A percentile compares a stretch with the other conserved stretches of the same genome.
Conservation (phyloP, 2,888 invertebrate species). For the Cantharis rustica region DNA sequence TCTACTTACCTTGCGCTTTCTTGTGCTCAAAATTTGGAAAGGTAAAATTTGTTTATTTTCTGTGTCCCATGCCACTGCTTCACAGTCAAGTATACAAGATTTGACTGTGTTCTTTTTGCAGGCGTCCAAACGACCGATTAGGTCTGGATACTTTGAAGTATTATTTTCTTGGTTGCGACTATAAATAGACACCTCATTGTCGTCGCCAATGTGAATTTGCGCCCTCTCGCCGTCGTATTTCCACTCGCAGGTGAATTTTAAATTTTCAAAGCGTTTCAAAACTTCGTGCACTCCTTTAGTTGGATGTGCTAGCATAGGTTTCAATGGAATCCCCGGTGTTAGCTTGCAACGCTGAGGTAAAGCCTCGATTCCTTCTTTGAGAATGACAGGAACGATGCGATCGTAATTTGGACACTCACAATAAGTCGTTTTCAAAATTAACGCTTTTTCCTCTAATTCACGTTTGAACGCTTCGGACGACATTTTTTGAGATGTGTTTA, state of each 20-base stretch:
- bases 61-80: slow-evolving; percentile 95
- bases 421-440: slow-evolving; percentile 89
- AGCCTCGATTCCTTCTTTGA: slow-evolving; percentile 74
- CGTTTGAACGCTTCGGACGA: slow-evolving; percentile 73
- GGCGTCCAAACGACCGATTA: slow-evolving; percentile 72
- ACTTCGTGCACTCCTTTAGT: slow-evolving; percentile 93
- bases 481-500: slow-evolving; percentile 68
- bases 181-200: slow-evolving; percentile 79
- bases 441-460: slow-evolving; percentile 72
- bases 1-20: slow-evolving; percentile 84
- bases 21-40: slow-evolving; percentile 93
- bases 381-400: slow-evolving; percentile 75
- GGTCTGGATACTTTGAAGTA: slow-evolving; percentile 94
- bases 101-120: slow-evolving; percentile 64
- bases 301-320: slow-evolving; percentile 99
- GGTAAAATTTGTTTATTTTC: slow-evolving; percentile 89
- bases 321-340: slow-evolving; percentile 90
- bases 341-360: slow-evolving; percentile 83
- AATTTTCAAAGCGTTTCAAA: slow-evolving; percentile 70
- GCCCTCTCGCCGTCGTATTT: slow-evolving; percentile 99
- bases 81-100: slow-evolving; percentile 92
- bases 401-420: slow-evolving; percentile 97
- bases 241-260: slow-evolving; percentile 96
- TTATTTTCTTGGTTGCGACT: slow-evolving; percentile 96
- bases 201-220: slow-evolving; percentile 79